These are phyloP conservation scores for Nerophis ophidion DNA, from an alignment of 2,113 vertebrate species.

Conservation along the genomic window DNA sequence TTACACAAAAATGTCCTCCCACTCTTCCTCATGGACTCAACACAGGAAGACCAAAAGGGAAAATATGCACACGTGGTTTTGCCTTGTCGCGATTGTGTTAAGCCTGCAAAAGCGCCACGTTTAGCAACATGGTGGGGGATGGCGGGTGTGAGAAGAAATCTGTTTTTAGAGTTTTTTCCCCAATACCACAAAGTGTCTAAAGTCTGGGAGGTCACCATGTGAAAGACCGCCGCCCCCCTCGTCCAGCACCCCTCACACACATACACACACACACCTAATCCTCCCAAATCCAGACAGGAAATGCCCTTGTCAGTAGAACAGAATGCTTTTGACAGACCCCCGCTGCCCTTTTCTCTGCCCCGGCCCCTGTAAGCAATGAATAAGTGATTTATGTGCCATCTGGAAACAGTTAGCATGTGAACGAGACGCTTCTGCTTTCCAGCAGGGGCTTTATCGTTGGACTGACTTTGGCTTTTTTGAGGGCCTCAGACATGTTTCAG, in stretches of 20 bases:
- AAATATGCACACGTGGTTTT: neutral
- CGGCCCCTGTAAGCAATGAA: slow-evolving; percentile 12
- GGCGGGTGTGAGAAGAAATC: neutral
- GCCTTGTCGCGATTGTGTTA: neutral
- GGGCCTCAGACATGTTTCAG: neutral
- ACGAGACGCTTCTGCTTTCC: slow-evolving; percentile 1
- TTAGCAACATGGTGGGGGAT: neutral
- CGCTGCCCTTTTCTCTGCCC: slow-evolving; percentile 20
- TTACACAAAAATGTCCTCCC: neutral
- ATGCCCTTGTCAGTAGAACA: slow-evolving; percentile 62
- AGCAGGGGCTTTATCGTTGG: slow-evolving; percentile 13
- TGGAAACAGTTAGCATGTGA: slow-evolving; percentile 63
- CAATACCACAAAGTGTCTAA: neutral
- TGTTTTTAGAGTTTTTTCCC: neutral
- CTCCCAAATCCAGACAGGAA: slow-evolving; percentile 64
- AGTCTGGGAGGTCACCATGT: neutral
- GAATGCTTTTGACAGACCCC: slow-evolving; percentile 61
- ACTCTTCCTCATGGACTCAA: neutral
- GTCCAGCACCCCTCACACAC: slow-evolving; percentile 24
- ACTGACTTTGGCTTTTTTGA: neutral
- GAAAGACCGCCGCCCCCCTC: neutral
- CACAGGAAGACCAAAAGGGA: neutral
- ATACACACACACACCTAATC: slow-evolving; percentile 48
- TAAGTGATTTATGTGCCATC: slow-evolving; percentile 58
- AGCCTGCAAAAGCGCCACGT: slow-evolving; percentile 2